Conservation (phyloP, 1,140 invertebrate genomes). For the Micrasema longulum region DNA sequence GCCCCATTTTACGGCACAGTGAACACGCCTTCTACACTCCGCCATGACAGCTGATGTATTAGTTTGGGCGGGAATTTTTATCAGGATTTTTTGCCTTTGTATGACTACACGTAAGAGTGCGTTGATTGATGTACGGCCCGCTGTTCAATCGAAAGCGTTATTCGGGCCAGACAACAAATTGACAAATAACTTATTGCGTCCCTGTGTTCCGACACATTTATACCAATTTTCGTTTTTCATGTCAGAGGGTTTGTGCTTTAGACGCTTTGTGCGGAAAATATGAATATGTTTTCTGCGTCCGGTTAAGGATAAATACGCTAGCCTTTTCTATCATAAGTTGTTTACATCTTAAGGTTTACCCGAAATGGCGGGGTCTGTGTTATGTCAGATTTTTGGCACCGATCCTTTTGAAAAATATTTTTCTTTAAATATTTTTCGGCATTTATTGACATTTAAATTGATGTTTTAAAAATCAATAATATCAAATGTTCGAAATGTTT, state of each 20-base stretch:
- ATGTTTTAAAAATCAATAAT: no score
- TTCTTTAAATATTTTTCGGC: no score
- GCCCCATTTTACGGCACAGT: not conserved
- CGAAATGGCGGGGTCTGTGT: no score
- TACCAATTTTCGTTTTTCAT: constrained; percentile 28
- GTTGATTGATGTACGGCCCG: constrained; percentile 46
- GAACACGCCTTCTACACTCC: not conserved
- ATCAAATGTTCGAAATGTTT: no score
- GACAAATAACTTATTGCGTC: constrained; percentile 44
- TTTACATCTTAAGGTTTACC: no score
- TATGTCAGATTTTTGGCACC: no score
- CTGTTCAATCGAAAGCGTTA: constrained; percentile 28
- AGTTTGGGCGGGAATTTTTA: constrained; percentile 37
- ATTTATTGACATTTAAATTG: no score
- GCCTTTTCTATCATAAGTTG: no score
- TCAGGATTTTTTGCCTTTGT: constrained; percentile 41
- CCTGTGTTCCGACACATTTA: constrained; percentile 26
- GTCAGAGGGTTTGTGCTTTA: not conserved
- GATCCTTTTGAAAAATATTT: no score
- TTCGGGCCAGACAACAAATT: constrained; percentile 35
- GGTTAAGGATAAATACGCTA: not conserved
- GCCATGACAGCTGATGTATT: constrained; percentile 49
- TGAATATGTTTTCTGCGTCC: constrained; percentile 1
- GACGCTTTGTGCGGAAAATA: not conserved
- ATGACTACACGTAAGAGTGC: constrained; percentile 39